Evolutionary conservation across 2,113 vertebrate species (phyloP), one percentile per base, ranked within the genome.

Genomic region (Saccopteryx bilineata): DNA sequence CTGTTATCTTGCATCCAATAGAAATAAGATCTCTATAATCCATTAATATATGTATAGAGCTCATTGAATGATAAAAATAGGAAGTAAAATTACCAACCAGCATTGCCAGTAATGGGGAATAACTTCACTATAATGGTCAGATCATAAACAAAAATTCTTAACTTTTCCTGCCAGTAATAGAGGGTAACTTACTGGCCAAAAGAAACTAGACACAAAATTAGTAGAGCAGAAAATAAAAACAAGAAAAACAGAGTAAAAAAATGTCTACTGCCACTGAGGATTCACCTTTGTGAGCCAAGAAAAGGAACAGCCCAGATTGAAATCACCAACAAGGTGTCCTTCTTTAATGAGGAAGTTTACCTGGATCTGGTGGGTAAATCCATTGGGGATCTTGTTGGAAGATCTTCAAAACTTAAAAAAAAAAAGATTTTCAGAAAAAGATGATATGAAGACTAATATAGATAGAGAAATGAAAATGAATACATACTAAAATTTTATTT

Each of bases 91-190:
- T 84, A 65, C 24, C 39, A 87, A 75, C 63, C 17, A 48, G 5
- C 74, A 28, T 80, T 58, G 28, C 14, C 81, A 94, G 21, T 23
- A 58, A 83, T 74, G 23, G 11, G 48, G 5, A 87, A 60, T 86
- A 89, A 86, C 11, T 84, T 94, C 21, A 66, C 48, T n/a, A 79
- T 39, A 92, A 95, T 48, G 15, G 18, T 58, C 21, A 90, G 21
- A 93, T 76, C 18, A 80, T 75, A 92, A 95, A 97, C 90, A 2
- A 19, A 85, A 88, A 94, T 82, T 84, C 56, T 26, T 15, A 85
- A 54, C 5, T 18, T 95, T 61, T 90, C 58, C 58, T 93, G 76
- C 31, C 65, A 94, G 81, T 7, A 86, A 69, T 9, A 56, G 5
- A 46, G 23, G 95, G 79, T 79, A 60, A 33, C 5, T 26, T 48